Evolutionary conservation across 1,140 invertebrate species (phyloP).

Genomic region (Uloborus diversus): DNA sequence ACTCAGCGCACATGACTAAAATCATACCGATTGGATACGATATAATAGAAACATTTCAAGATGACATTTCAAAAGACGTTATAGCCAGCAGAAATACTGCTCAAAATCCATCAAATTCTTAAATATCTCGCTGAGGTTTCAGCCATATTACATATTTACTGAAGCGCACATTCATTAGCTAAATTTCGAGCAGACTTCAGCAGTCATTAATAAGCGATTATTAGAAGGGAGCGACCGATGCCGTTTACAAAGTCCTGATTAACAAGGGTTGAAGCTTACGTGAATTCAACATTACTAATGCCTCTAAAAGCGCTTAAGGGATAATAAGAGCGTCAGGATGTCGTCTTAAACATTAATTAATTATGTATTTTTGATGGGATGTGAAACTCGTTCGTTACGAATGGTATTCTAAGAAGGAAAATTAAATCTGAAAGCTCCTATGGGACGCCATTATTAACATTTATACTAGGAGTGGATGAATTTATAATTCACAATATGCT

Average conservation of each 20-base stretch:
- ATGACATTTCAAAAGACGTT: too few species aligned
- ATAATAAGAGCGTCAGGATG: conserved; percentile 30
- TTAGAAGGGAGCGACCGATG: conserved; percentile 27
- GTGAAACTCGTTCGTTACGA: not conserved
- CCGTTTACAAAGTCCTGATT: conserved; percentile 34
- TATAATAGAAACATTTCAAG: too few species aligned
- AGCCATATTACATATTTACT: conserved; percentile 35
- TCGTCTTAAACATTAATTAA: conserved; percentile 51
- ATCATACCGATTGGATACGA: too few species aligned
- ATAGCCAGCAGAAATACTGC: too few species aligned
- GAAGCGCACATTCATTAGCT: conserved; percentile 6
- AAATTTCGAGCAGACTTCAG: conserved; percentile 25
- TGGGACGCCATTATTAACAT: not conserved
- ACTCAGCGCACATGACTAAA: too few species aligned
- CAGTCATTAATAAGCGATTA: conserved; percentile 48
- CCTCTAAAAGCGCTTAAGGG: conserved; percentile 43
- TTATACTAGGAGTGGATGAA: not conserved
- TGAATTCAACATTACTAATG: not conserved
- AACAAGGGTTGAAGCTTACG: conserved; percentile 18
- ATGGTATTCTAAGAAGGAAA: conserved; percentile 16
- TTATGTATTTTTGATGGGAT: conserved; percentile 36
- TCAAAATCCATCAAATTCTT: too few species aligned
- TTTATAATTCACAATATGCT: not conserved
- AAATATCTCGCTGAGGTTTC: too few species aligned
- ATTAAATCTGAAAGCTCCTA: conserved; percentile 1